A percentile compares a stretch with the other conserved stretches of the same genome.
Evolutionary conservation across 37 sponge, comb jelly and placozoan genomes (phyloP).

Genomic region (Ianthella basta): DNA sequence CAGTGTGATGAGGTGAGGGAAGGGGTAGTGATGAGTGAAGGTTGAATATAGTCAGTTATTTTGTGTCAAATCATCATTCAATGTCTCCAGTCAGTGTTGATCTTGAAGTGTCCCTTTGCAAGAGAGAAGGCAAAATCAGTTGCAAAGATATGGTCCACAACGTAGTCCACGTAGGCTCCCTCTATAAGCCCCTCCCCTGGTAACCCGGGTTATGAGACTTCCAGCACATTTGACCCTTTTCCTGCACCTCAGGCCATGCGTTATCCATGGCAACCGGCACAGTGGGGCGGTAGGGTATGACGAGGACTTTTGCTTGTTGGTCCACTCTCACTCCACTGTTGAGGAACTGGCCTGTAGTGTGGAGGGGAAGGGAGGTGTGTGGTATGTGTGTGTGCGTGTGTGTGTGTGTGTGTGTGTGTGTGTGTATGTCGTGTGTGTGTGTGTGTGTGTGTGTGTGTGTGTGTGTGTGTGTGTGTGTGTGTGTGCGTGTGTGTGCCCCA

Average conservation of each 20-base stretch:
- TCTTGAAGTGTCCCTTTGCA: not conserved
- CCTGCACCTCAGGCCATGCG: slow-evolving; percentile 29
- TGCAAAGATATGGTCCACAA: slow-evolving; percentile 30
- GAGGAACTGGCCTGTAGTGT: slow-evolving; percentile 52
- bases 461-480: too few relatives aligned
- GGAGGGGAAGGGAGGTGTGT: not conserved
- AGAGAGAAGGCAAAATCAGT: slow-evolving; percentile 19
- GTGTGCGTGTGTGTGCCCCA: too few relatives aligned
- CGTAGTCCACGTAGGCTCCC: slow-evolving; percentile 36
- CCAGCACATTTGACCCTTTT: slow-evolving; percentile 52
- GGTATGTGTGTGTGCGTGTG: too few relatives aligned
- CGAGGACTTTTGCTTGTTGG: slow-evolving; percentile 33
- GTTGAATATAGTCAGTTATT: too few relatives aligned
- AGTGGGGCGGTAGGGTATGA: slow-evolving; percentile 21
- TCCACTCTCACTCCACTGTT: slow-evolving; percentile 46
- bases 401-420: too few relatives aligned
- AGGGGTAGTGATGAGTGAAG: too few relatives aligned
- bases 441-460: too few relatives aligned
- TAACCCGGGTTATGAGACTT: slow-evolving; percentile 57
- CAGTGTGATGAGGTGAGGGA: too few relatives aligned
- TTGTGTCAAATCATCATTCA: too few relatives aligned
- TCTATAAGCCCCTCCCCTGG: slow-evolving; percentile 35
- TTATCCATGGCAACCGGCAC: not conserved
- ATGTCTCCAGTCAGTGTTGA: not conserved
- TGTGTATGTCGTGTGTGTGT: too few relatives aligned